Conservation (phyloP, 1,140 invertebrate species). For the Pararge aegeria region DNA sequence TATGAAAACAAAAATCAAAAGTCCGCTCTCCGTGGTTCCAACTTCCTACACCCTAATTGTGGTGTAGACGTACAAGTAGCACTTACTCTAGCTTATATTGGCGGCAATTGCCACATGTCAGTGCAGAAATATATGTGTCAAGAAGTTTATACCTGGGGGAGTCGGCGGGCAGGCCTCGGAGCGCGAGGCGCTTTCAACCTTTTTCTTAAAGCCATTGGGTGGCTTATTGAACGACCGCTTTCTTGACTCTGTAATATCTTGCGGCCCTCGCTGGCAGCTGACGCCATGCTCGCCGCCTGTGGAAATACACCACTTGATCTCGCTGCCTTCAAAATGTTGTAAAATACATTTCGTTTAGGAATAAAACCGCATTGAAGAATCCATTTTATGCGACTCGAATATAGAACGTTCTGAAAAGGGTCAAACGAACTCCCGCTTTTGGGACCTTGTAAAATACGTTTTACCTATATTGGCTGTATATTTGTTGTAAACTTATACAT, state of each 20-base stretch:
- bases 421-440: neutral
- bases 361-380: slow-evolving; percentile 10
- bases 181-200: slow-evolving; percentile 51
- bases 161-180: slow-evolving; percentile 55
- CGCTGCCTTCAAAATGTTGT: slow-evolving; percentile 27
- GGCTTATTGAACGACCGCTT: slow-evolving; percentile 58
- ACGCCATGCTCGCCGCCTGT: slow-evolving; percentile 71
- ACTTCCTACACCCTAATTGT: slow-evolving; percentile 12
- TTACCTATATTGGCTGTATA: too few relatives aligned
- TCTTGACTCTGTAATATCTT: slow-evolving; percentile 67
- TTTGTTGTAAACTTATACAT: too few relatives aligned
- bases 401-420: neutral
- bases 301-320: slow-evolving; percentile 35
- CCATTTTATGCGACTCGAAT: neutral
- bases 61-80: slow-evolving; percentile 8
- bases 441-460: neutral
- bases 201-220: slow-evolving; percentile 65
- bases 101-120: slow-evolving; percentile 33
- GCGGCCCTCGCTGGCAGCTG: slow-evolving; percentile 63
- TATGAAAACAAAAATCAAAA: neutral
- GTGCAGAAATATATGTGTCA: slow-evolving; percentile 42
- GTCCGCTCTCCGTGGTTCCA: neutral
- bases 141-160: slow-evolving; percentile 61
- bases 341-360: slow-evolving; percentile 18
- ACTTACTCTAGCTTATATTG: slow-evolving; percentile 23